Conservation (phyloP, 2,797 vertebrate species). For the Coilia nasus region DNA sequence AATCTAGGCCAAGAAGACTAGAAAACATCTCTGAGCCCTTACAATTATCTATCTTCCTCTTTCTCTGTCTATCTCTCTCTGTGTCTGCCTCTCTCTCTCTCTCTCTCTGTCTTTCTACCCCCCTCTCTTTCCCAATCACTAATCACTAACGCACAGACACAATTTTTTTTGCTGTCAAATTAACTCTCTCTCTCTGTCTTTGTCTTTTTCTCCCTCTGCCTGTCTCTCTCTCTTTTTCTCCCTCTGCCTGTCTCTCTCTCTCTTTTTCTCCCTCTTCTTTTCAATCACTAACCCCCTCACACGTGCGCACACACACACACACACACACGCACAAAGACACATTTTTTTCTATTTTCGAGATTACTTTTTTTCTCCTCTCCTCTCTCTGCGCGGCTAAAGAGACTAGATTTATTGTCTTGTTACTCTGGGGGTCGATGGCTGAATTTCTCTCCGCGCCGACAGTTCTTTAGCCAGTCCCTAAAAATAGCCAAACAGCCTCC, state of each 20-base stretch:
- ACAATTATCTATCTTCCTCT: background rate
- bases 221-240: background rate
- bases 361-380: conserved; percentile 44
- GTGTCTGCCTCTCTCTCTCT: too few relatives aligned
- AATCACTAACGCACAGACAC: too few relatives aligned
- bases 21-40: background rate
- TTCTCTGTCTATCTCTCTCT: too few relatives aligned
- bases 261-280: background rate
- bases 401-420: conserved; percentile 61
- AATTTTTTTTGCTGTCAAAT: too few relatives aligned
- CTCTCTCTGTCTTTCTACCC: too few relatives aligned
- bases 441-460: conserved; percentile 53
- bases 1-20: background rate
- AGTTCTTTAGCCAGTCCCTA: conserved; percentile 62
- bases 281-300: conserved; percentile 31
- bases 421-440: conserved; percentile 62
- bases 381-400: conserved; percentile 54
- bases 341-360: background rate
- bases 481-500: conserved; percentile 63
- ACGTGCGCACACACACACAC: conserved; percentile 32
- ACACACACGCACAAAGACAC: conserved; percentile 1
- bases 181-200: background rate
- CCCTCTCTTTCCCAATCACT: too few relatives aligned
- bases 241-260: background rate
- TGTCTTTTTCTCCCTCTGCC: background rate